Evolutionary conservation across 2,113 vertebrate genomes (phyloP).

Genomic region (Ahaetulla prasina): DNA sequence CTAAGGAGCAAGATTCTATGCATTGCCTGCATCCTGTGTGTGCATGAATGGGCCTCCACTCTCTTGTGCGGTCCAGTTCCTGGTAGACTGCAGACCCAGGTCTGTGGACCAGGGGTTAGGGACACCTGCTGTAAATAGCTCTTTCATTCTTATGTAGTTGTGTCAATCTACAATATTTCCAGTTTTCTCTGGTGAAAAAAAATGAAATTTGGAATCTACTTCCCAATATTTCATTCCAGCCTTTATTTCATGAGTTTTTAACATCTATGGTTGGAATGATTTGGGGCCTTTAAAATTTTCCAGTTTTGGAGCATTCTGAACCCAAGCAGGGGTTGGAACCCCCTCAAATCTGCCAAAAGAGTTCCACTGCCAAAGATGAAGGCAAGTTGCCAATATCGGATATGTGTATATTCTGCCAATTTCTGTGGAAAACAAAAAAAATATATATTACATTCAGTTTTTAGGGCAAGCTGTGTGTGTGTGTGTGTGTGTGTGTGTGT

Average conservation of each 20-base stretch:
- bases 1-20: neutral
- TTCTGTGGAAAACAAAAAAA: neutral
- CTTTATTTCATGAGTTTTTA: neutral
- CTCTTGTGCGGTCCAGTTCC: neutral
- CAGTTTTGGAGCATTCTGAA: neutral
- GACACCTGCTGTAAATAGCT: neutral
- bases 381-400: neutral
- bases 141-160: neutral
- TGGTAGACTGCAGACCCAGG: neutral
- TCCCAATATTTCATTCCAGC: neutral
- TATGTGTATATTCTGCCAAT: neutral
- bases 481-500: no score
- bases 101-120: no score
- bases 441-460: neutral
- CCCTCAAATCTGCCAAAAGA: neutral
- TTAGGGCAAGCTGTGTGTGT: neutral
- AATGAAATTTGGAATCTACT: neutral
- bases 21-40: neutral
- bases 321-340: neutral
- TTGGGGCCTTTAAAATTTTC: neutral
- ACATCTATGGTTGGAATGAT: neutral
- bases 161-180: neutral
- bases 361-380: neutral
- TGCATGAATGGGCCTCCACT: neutral
- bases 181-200: neutral